phyloP scores from a whole-genome alignment of 2,888 invertebrate genomes.

The Incurvaria masculella region DNA sequence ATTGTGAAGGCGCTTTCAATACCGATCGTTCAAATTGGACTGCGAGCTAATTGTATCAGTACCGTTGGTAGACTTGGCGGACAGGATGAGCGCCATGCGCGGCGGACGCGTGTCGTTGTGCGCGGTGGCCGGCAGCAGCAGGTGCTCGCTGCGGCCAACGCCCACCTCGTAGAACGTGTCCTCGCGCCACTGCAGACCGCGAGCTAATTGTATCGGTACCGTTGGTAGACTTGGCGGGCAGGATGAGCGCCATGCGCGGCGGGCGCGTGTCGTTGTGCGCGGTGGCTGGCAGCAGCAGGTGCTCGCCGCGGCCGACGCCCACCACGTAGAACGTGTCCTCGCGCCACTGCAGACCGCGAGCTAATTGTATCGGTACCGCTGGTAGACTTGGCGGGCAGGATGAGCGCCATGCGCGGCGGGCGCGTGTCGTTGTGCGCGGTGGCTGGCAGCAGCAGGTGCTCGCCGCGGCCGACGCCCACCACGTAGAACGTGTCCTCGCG shows the following conservation, averaged over 20 bases:
- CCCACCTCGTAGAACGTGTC: constrained; percentile 95
- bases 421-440: constrained; percentile 79
- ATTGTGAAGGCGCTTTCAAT: too few species aligned
- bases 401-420: constrained; percentile 89
- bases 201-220: too few species aligned
- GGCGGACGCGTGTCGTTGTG: constrained; percentile 85
- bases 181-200: constrained; percentile 66
- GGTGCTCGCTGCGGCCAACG: constrained; percentile 80
- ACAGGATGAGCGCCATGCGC: constrained; percentile 89
- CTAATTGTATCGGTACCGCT: too few species aligned
- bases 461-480: constrained; percentile 83
- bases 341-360: constrained; percentile 60
- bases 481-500: constrained; percentile 94
- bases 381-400: constrained; percentile 75
- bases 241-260: constrained; percentile 89
- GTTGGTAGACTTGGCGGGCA: constrained; percentile 75
- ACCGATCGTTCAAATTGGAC: too few species aligned
- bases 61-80: constrained; percentile 73
- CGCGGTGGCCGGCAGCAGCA: constrained; percentile 83
- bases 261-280: constrained; percentile 80
- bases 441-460: constrained; percentile 86
- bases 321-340: constrained; percentile 95
- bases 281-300: constrained; percentile 84
- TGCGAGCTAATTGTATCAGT: too few species aligned
- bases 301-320: constrained; percentile 83